Evolutionary conservation across 35 echinoderm and acorn worm genomes (phyloP), one percentile per base, ranked within the genome.

Genomic region (Nesometra sesokonis): DNA sequence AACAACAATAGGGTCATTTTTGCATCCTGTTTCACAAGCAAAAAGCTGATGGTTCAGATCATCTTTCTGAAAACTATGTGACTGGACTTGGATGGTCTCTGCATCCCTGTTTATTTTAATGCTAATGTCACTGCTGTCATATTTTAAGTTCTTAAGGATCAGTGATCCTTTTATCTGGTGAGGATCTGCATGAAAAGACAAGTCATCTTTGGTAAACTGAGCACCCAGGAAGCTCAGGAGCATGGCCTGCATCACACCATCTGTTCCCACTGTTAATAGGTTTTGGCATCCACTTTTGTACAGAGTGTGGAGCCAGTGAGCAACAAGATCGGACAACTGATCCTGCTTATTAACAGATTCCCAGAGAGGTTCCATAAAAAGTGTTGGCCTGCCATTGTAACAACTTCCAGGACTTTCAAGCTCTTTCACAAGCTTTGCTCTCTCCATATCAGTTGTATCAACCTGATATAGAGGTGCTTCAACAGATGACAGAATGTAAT

Each of bases 141-240:
- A 91, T 0, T 93, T 80, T 32, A 97, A 47, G 52, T 97, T 97
- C 32, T 93, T 86, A 85, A 97, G 77, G 33, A 86, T 40, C 82
- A 90, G 90, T 83, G 86, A 80, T 85, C 86, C 90, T 76, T 88
- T 80, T 36, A 97, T 84, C 0, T 91, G 86, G 30, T 89, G 82
- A 32, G 94, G 94, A 86, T 97, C 89, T 15, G 94, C 94, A 84
- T 97, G 94, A 52, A 97, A 97, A 79, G 94, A 93, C 31, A 97
- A 86, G 37, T 97, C 94, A 17, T 93, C 88, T 21, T 97, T 91
- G 29, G 91, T 87, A 82, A 97, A 97, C 33, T 97, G 94, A 35
- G 84, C 94, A 11, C 88, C 92, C 9, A 97, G 85, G 88, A 97
- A 87, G 84, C 94, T 97, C 21, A 97, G 79, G 35, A 97, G 90